Evolutionary conservation across 1,140 invertebrate species (phyloP).

Genomic region (Drosophila kepulauana): DNA sequence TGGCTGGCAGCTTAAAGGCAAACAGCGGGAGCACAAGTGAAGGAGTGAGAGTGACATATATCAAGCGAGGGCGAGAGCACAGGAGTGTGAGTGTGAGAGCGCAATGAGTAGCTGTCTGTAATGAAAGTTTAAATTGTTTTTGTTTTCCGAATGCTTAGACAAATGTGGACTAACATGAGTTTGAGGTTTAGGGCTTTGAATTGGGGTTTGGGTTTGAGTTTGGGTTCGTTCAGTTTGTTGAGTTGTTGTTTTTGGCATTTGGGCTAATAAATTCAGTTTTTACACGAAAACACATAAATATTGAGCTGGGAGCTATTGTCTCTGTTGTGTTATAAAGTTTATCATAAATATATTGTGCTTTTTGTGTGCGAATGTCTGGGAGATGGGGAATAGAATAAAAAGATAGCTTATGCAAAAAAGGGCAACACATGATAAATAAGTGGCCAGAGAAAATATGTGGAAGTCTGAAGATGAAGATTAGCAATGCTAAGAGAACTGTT

Average conservation of each 20-base stretch:
- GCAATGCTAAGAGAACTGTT: background rate
- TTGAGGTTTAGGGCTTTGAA: background rate
- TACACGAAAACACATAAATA: conserved; percentile 32
- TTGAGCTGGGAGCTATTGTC: conserved; percentile 18
- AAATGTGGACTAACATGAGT: conserved; percentile 43
- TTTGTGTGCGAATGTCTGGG: background rate
- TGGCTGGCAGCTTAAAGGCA: background rate
- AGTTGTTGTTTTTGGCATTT: conserved; percentile 37
- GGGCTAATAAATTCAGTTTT: conserved; percentile 60
- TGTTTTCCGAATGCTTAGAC: conserved; percentile 46
- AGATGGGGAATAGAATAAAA: conserved; percentile 6
- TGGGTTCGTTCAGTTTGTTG: conserved; percentile 12
- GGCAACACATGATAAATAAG: conserved; percentile 15
- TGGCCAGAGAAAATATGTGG: background rate
- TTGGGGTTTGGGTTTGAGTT: background rate
- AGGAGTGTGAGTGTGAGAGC: background rate
- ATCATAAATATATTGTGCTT: conserved; percentile 30
- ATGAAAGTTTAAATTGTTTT: conserved; percentile 80
- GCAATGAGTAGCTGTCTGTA: conserved; percentile 55
- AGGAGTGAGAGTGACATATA: background rate
- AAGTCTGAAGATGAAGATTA: background rate
- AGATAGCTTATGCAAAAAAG: conserved; percentile 17
- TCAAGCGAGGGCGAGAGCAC: background rate
- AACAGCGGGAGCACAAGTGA: background rate
- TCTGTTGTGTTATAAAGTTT: conserved; percentile 49